A percentile compares a stretch with the other conserved stretches of the same genome.
These are phyloP conservation scores for Drepana falcataria DNA, from an alignment of 2,888 invertebrate genomes.

Conservation along the genomic window DNA sequence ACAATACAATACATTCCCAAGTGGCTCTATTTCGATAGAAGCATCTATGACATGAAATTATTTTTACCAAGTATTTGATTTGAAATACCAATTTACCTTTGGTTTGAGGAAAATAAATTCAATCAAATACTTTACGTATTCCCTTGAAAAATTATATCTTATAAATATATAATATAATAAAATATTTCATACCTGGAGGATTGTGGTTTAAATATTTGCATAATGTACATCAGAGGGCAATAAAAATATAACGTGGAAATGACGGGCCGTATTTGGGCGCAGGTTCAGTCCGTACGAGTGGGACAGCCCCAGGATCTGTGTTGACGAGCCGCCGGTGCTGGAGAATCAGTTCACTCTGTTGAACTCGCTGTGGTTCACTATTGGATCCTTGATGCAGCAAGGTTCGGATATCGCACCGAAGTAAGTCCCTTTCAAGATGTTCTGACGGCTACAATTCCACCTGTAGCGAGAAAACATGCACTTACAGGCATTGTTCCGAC, in stretches of 20 bases:
- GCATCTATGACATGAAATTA: background rate
- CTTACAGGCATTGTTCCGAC: slow-evolving; percentile 5
- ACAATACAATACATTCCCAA: background rate
- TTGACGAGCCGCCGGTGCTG: slow-evolving; percentile 89
- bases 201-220: slow-evolving; percentile 6
- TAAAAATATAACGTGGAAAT: slow-evolving; percentile 26
- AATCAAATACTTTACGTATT: background rate
- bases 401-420: slow-evolving; percentile 95
- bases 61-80: background rate
- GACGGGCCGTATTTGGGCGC: slow-evolving; percentile 68
- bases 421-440: slow-evolving; percentile 79
- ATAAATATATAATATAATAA: too few species aligned
- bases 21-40: background rate
- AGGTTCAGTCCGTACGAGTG: slow-evolving; percentile 96
- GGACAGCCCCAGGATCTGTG: slow-evolving; percentile 92
- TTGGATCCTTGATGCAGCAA: slow-evolving; percentile 95
- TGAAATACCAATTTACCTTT: background rate
- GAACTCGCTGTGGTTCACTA: slow-evolving; percentile 97
- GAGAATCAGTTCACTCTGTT: slow-evolving; percentile 94
- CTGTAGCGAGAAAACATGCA: slow-evolving; percentile 12
- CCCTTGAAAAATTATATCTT: background rate
- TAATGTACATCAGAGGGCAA: slow-evolving; percentile 14
- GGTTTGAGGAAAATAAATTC: background rate
- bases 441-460: slow-evolving; percentile 52
- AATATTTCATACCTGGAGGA: background rate